Conservation (phyloP, 2,888 invertebrate species). For the Chaitophorus viminalis region DNA sequence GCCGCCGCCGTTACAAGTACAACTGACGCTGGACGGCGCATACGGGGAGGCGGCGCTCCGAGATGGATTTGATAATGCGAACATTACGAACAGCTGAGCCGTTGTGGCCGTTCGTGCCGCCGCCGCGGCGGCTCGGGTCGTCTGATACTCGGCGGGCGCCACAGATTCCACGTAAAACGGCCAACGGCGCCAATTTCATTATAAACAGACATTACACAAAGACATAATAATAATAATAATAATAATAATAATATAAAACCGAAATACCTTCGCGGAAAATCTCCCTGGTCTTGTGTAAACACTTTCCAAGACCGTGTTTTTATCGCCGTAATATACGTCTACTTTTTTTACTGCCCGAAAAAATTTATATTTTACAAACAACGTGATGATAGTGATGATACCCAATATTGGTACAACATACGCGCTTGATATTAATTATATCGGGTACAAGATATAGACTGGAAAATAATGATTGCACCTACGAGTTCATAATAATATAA, state of each 20-base stretch:
- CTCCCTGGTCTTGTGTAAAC: background rate
- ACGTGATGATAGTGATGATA: too few species aligned
- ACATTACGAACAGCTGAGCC: too few species aligned
- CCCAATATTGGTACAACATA: too few species aligned
- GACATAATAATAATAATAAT: slow-evolving; percentile 24
- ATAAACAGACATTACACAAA: slow-evolving; percentile 11
- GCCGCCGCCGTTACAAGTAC: too few species aligned
- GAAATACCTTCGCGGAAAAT: background rate
- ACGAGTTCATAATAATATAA: too few species aligned
- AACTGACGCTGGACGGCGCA: too few species aligned
- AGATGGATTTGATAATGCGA: too few species aligned
- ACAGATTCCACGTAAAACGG: slow-evolving; percentile 18
- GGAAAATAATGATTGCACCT: too few species aligned
- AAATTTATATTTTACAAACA: background rate
- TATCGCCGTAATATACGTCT: background rate
- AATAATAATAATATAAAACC: background rate
- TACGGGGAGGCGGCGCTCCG: too few species aligned
- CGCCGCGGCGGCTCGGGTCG: background rate
- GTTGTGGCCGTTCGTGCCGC: too few species aligned
- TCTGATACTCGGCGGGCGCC: background rate
- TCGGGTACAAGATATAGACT: too few species aligned
- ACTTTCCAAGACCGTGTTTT: slow-evolving; percentile 9
- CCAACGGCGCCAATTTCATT: slow-evolving; percentile 54
- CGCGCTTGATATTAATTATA: too few species aligned
- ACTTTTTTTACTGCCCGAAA: background rate